Evolutionary conservation across 2,888 invertebrate genomes (phyloP), one percentile per base, ranked within the genome.

Genomic region (Pantelozetes paolii): DNA sequence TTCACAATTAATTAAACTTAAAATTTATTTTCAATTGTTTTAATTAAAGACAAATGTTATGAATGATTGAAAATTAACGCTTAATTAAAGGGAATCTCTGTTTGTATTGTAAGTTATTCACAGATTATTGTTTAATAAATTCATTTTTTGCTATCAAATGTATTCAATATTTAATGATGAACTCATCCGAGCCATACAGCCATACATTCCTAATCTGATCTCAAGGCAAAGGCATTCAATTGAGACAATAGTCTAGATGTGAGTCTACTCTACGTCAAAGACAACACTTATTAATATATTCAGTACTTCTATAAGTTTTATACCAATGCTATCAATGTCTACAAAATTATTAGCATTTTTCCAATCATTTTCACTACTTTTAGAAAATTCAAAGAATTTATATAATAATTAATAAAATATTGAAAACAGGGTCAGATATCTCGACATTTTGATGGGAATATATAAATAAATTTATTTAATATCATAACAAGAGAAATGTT

Each of bases 51-150:
- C 36, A 36, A 45, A 13, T 30, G 28, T 57, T 54, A 57, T 57
- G 57, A 57, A 57, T 57, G 57, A 57, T 11, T 30, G 3, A 9
- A 2, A 18, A 57, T 57, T 57, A 28, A 23, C 23, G 57, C 28
- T 30, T 57, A 57, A 57, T 28, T 57, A 57, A 9, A 57, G 30
- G 28, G 57, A 28, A 28, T 57, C 1, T 57, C 1, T 57, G 8
- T 28, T 23, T 23, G 54, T 20, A 23, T 23, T 54, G 20, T 26
- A 20, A 23, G 20, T 54, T 57, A 57, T 57, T 57, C 26, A 30
- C 28, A 18, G 28, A 57, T 57, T 30, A 57, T 57, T 57, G 28
- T 57, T 57, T 57, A 57, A 57, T 28, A 28, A 57, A 57, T 13
- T 28, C 18, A 28, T 18, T 1, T 57, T 57, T 57, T 28, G 20